Evolutionary conservation across 2,113 vertebrate genomes (phyloP).

Genomic region (Triplophysa rosa): DNA sequence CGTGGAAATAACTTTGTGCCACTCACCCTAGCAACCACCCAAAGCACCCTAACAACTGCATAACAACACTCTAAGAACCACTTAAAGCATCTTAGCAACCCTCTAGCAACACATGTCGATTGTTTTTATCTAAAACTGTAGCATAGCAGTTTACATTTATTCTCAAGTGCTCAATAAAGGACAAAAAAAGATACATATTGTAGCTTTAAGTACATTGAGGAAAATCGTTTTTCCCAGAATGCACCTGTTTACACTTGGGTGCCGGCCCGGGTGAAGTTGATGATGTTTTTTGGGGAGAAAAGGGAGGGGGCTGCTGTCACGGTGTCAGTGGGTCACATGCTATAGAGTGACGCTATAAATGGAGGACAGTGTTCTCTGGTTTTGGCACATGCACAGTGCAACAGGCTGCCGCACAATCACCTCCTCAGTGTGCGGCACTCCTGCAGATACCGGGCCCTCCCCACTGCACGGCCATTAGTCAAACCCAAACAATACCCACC

Average conservation of each 20-base stretch:
- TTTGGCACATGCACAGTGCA: constrained; percentile 36
- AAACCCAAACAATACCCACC: constrained; percentile 32
- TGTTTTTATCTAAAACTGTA: too few relatives aligned
- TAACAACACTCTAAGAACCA: background rate
- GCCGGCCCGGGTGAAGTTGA: background rate
- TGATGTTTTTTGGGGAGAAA: background rate
- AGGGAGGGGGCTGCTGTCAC: constrained; percentile 12
- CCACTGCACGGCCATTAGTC: constrained; percentile 18
- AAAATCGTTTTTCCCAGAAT: background rate
- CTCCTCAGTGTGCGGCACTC: constrained; percentile 26
- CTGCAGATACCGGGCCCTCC: constrained; percentile 32
- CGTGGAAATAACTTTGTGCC: background rate
- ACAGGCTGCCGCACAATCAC: constrained; percentile 37
- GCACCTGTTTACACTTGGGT: constrained; percentile 9
- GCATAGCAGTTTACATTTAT: too few relatives aligned
- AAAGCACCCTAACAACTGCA: background rate
- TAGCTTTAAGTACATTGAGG: too few relatives aligned
- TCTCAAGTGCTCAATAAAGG: too few relatives aligned
- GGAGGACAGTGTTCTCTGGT: constrained; percentile 28
- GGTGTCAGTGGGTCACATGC: constrained; percentile 36
- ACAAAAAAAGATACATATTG: too few relatives aligned
- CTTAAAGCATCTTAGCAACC: too few relatives aligned
- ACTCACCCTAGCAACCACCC: too few relatives aligned
- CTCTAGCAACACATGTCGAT: too few relatives aligned
- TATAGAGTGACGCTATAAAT: constrained; percentile 28